Conservation (phyloP, 2,797 vertebrate genomes). For the Thamnophis elegans region DNA sequence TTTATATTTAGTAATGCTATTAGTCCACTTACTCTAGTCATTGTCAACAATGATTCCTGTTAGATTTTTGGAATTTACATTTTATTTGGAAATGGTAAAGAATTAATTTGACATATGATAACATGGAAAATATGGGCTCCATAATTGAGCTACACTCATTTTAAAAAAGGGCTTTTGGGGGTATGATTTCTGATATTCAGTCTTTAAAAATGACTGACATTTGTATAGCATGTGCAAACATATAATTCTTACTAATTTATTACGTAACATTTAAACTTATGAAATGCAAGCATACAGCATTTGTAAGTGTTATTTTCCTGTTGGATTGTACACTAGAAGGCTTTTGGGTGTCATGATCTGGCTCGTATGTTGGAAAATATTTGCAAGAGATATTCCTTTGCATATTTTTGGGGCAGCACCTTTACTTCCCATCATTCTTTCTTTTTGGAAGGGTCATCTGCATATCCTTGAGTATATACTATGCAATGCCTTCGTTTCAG, state of each 20-base stretch:
- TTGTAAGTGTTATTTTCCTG: not conserved
- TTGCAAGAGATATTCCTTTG: not conserved
- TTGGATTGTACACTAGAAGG: not conserved
- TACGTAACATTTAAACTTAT: not conserved
- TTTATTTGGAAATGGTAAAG: not conserved
- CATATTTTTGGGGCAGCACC: not conserved
- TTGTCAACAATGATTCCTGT: not conserved
- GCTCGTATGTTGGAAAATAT: not conserved
- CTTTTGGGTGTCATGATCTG: not conserved
- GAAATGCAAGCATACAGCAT: not conserved
- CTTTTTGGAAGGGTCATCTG: not conserved
- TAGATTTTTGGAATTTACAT: not conserved
- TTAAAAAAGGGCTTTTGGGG: not conserved
- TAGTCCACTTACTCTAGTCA: not conserved
- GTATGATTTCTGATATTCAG: not conserved
- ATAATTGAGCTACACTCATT: not conserved
- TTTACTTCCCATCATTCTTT: not conserved
- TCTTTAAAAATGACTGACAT: not conserved
- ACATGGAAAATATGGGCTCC: not conserved
- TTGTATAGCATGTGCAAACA: not conserved
- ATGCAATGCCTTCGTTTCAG: conserved; percentile 6
- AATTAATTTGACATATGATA: not conserved
- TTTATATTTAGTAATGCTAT: not conserved
- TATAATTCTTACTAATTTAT: not conserved
- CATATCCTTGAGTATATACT: not conserved